These are phyloP conservation scores for Lordiphosa clarofinis DNA, from an alignment of 1,140 invertebrate genomes.

Conservation along the genomic window DNA sequence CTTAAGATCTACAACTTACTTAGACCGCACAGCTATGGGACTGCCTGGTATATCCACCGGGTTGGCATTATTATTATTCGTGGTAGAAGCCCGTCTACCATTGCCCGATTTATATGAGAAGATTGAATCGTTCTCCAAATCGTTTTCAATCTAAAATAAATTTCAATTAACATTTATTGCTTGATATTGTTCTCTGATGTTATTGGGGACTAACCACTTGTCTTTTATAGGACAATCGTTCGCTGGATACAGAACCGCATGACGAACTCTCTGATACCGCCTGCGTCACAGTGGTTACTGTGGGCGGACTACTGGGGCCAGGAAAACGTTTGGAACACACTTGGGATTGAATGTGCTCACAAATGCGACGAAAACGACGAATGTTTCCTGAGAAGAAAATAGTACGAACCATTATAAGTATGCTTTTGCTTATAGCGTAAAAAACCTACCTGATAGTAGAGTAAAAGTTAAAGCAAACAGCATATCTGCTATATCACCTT, in stretches of 20 bases:
- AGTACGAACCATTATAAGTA: not conserved
- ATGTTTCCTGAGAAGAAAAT: constrained; percentile 87
- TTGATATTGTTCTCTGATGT: too few relatives aligned
- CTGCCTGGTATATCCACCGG: constrained; percentile 80
- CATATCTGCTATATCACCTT: constrained; percentile 88
- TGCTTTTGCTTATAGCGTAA: not conserved
- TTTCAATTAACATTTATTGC: not conserved
- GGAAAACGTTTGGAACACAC: constrained; percentile 83
- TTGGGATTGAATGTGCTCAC: constrained; percentile 96
- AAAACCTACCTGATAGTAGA: constrained; percentile 89
- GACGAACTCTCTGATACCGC: constrained; percentile 86
- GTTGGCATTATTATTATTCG: constrained; percentile 83
- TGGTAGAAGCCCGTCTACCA: constrained; percentile 82
- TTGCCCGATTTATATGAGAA: constrained; percentile 83
- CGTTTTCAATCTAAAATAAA: constrained; percentile 82
- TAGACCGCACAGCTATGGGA: constrained; percentile 82
- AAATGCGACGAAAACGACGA: constrained; percentile 95
- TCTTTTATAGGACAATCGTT: constrained; percentile 82
- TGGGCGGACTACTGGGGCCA: constrained; percentile 83
- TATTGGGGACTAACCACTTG: constrained; percentile 74
- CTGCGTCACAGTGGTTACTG: constrained; percentile 82
- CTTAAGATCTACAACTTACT: constrained; percentile 51
- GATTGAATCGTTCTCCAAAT: constrained; percentile 83
- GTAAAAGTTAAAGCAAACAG: constrained; percentile 97
- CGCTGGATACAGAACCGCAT: constrained; percentile 90